Base-by-base conservation (phyloP, 2,888 invertebrate genomes). In the Polyommatus iphigenia region DNA sequence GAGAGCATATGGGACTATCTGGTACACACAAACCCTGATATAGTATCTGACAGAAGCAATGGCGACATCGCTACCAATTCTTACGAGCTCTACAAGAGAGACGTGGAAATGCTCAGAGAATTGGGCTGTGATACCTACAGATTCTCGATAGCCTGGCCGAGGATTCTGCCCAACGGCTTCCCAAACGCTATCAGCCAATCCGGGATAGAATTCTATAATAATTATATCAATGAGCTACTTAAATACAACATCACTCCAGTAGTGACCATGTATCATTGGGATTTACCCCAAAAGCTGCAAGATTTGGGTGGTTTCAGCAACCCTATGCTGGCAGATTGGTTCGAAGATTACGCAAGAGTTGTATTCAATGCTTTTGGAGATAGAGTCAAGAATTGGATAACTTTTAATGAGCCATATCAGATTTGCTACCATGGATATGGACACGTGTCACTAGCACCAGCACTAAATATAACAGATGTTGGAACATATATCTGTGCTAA, bases 11-110 rank as follows among this genome's bases (percentile, higher is more conserved):
- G 95, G 95, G 96, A 96, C 84, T 85, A 85, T 18, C 92, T 88
- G 80, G 86, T 90, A 8, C 94, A 94, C 79, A 78, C 81, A 0
- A 79, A 87, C n/a, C 90, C 91, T 0, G 85, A 86, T 0, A 20
- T 83, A 2, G 72, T 87, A 76, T 76, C 81, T 0, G 90, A 89
- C 78, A 87, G 90, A 0, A 90, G 90, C 2, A 96, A 95, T 72
- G 96, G 96, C 0, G 96, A 97, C 78, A 87, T 95, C 0, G 96
- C 96, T 0, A 94, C 95, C 46, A 95, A 97, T 87, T 96, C 96
- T 0, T 96, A 96, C 84, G 92, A 96, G 84, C 92, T 94, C 78
- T 95, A 95, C 83, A 90, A 93, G 80, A 93, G 96, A 59, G 95
- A 95, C 78, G 91, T 95, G 2, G 87, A 91, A 78, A 88, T 95